A percentile compares a stretch with the other conserved stretches of the same genome.
Evolutionary conservation across 2,797 vertebrate genomes (phyloP).

Genomic region (Hyperoplus immaculatus): DNA sequence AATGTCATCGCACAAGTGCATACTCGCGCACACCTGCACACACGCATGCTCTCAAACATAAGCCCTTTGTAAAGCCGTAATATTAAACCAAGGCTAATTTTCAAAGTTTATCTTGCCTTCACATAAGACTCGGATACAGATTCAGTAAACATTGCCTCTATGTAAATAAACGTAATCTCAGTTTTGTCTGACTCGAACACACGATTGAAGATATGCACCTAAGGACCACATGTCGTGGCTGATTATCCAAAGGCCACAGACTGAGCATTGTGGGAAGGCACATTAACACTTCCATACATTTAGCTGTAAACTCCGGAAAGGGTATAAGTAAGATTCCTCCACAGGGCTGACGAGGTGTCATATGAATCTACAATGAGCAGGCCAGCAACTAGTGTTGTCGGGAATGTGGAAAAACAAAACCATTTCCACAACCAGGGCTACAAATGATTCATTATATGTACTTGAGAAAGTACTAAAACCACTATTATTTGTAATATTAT

Average conservation of each 20-base stretch:
- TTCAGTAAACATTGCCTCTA: conserved; percentile 31
- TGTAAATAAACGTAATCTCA: conserved; percentile 47
- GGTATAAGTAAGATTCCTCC: conserved; percentile 48
- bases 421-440: too few species aligned
- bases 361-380: background rate
- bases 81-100: conserved; percentile 34
- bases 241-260: conserved; percentile 61
- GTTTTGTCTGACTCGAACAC: conserved; percentile 25
- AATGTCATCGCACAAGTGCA: conserved; percentile 66
- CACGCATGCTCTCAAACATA: conserved; percentile 31
- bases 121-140: conserved; percentile 30
- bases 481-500: background rate
- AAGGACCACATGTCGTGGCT: conserved; percentile 31
- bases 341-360: background rate
- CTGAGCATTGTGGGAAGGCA: conserved; percentile 60
- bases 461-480: background rate
- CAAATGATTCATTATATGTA: background rate
- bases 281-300: conserved; percentile 54
- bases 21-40: conserved; percentile 2
- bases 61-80: conserved; percentile 13
- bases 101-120: conserved; percentile 26
- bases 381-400: background rate
- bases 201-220: conserved; percentile 40
- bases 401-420: background rate
- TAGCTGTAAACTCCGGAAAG: conserved; percentile 50